phyloP scores from a whole-genome alignment of 2,888 invertebrate genomes.

The Orthonychiurus folsomi region DNA sequence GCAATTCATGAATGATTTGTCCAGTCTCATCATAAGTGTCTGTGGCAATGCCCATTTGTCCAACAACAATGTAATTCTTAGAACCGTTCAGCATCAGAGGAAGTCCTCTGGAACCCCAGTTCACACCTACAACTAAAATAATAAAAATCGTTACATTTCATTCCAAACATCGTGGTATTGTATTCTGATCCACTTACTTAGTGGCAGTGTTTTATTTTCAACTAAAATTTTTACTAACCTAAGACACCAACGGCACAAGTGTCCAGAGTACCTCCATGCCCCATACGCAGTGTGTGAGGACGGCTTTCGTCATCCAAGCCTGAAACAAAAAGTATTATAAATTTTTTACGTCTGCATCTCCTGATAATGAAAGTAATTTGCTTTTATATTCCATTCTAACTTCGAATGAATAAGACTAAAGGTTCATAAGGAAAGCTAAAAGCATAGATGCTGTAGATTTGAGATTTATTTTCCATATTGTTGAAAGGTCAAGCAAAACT shows the following conservation, averaged over 20 bases:
- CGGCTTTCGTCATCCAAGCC: neutral
- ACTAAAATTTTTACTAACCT: constrained; percentile 24
- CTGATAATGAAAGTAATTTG: too few species aligned
- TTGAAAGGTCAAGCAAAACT: too few species aligned
- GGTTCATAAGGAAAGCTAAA: too few species aligned
- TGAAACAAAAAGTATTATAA: neutral
- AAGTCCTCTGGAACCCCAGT: constrained; percentile 40
- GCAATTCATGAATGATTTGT: constrained; percentile 33
- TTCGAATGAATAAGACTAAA: too few species aligned
- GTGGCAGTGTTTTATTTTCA: neutral
- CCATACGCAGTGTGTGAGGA: constrained; percentile 31
- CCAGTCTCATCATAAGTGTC: constrained; percentile 41
- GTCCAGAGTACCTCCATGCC: constrained; percentile 42
- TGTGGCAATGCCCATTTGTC: constrained; percentile 38
- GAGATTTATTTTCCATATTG: too few species aligned
- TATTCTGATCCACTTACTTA: too few species aligned
- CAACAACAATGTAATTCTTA: constrained; percentile 40
- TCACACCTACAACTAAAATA: constrained; percentile 40
- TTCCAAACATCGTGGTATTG: neutral
- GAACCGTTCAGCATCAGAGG: constrained; percentile 38
- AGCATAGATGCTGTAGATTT: too few species aligned
- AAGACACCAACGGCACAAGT: constrained; percentile 40
- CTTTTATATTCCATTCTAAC: too few species aligned
- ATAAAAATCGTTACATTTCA: neutral
- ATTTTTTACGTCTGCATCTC: constrained; percentile 5